Evolutionary conservation across 1,140 invertebrate genomes (phyloP).

Genomic region (Lasioglossum albipes): DNA sequence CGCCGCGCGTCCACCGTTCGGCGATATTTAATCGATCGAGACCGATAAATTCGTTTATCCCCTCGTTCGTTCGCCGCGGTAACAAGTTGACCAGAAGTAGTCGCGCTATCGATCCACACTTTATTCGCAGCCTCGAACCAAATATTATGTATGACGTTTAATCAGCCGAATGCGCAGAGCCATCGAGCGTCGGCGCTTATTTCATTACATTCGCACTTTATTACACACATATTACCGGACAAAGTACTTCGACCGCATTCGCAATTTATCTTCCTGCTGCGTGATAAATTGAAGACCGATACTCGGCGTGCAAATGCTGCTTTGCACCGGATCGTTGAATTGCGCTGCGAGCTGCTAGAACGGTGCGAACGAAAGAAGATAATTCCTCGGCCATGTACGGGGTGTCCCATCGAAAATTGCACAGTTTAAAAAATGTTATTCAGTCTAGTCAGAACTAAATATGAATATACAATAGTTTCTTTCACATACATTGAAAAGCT

Average conservation of each 20-base stretch:
- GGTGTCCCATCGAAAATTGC: no score
- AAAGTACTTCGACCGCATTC: constrained; percentile 28
- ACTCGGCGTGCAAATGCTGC: constrained; percentile 19
- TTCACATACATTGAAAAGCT: no score
- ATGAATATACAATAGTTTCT: no score
- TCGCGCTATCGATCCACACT: neutral
- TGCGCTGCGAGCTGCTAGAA: neutral
- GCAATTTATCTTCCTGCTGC: constrained; percentile 26
- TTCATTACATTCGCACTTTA: constrained; percentile 39
- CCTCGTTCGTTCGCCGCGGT: neutral
- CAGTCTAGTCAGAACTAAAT: no score
- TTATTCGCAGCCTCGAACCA: constrained; percentile 17
- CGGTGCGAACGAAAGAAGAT: constrained; percentile 9
- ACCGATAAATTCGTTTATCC: neutral
- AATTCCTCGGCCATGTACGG: neutral
- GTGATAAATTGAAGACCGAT: constrained; percentile 30
- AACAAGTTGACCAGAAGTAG: neutral
- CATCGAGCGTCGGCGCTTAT: constrained; percentile 14
- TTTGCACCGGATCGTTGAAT: neutral
- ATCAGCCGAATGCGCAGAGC: constrained; percentile 4
- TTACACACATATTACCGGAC: constrained; percentile 35
- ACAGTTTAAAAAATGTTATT: no score
- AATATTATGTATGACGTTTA: constrained; percentile 20
- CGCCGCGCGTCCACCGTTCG: no score
- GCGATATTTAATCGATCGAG: neutral